These are phyloP conservation scores for Barbus barbus DNA, from an alignment of 2,113 vertebrate genomes.

Conservation along the genomic window DNA sequence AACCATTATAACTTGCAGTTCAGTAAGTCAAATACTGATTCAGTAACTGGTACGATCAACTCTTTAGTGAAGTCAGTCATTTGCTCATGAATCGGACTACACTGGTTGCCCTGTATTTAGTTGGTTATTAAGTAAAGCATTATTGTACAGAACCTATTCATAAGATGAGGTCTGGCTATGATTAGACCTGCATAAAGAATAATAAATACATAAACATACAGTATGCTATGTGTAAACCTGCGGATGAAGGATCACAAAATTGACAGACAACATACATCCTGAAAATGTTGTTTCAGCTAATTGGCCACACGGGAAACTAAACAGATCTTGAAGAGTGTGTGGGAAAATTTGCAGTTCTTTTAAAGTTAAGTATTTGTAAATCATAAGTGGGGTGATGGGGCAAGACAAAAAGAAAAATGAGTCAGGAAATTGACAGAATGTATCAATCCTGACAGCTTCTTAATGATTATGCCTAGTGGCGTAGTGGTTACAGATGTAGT, in stretches of 20 bases:
- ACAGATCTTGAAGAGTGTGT: neutral
- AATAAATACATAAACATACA: neutral
- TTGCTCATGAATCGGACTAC: neutral
- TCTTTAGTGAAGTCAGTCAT: neutral
- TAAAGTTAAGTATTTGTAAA: neutral
- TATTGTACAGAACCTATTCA: neutral
- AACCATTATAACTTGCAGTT: too few species aligned
- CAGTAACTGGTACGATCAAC: neutral
- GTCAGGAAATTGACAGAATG: neutral
- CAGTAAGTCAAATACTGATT: too few species aligned
- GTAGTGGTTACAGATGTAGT: neutral
- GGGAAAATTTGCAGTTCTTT: neutral
- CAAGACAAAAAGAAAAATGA: neutral
- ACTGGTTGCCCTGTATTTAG: neutral
- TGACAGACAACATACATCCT: conserved; percentile 9
- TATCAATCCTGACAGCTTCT: neutral
- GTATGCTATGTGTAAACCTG: conserved; percentile 8
- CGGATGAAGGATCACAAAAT: neutral
- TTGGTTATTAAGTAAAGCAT: neutral
- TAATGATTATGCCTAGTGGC: neutral
- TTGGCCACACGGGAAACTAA: neutral
- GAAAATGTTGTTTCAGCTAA: conserved; percentile 9
- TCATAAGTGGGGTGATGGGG: neutral
- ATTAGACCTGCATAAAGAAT: neutral
- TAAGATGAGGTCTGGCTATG: neutral